A percentile compares a stretch with the other conserved stretches of the same genome.
phyloP scores from a whole-genome alignment of 2,113 vertebrate species.

The Tachycineta bicolor region DNA sequence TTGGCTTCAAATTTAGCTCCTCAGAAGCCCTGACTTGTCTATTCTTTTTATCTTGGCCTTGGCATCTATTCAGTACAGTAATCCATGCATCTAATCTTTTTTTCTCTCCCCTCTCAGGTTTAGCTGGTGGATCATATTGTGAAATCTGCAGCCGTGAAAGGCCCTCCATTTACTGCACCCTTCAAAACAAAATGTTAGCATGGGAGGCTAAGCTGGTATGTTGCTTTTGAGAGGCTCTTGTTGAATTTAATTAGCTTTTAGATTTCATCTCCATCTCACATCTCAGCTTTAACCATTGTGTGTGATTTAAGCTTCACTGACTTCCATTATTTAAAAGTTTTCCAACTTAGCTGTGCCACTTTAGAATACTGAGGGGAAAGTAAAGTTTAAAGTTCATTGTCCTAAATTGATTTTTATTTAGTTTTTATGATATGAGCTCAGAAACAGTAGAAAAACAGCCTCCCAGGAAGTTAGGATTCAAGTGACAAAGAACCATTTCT shows the following conservation, averaged over 20 bases:
- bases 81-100: constrained; percentile 76
- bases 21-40: constrained; percentile 75
- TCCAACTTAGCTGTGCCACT: constrained; percentile 18
- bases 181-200: constrained; percentile 72
- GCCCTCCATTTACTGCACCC: constrained; percentile 62
- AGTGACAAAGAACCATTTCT: constrained; percentile 53
- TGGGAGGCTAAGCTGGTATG: constrained; percentile 69
- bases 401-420: constrained; percentile 59
- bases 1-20: constrained; percentile 80
- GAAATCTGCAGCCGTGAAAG: constrained; percentile 73
- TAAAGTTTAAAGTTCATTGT: constrained; percentile 46
- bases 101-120: constrained; percentile 52
- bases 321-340: constrained; percentile 73
- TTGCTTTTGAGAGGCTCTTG: constrained; percentile 69
- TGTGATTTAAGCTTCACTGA: constrained; percentile 70
- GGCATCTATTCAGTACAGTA: constrained; percentile 75
- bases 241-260: constrained; percentile 79
- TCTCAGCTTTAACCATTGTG: constrained; percentile 68
- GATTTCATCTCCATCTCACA: constrained; percentile 70
- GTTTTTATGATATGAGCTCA: constrained; percentile 48
- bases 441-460: constrained; percentile 28
- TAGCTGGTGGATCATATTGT: constrained; percentile 74
- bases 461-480: background rate
- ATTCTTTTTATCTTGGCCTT: constrained; percentile 77
- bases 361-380: constrained; percentile 12